Evolutionary conservation across 2,797 vertebrate genomes (phyloP), one percentile per base, ranked within the genome.

Genomic region (Coluber constrictor): DNA sequence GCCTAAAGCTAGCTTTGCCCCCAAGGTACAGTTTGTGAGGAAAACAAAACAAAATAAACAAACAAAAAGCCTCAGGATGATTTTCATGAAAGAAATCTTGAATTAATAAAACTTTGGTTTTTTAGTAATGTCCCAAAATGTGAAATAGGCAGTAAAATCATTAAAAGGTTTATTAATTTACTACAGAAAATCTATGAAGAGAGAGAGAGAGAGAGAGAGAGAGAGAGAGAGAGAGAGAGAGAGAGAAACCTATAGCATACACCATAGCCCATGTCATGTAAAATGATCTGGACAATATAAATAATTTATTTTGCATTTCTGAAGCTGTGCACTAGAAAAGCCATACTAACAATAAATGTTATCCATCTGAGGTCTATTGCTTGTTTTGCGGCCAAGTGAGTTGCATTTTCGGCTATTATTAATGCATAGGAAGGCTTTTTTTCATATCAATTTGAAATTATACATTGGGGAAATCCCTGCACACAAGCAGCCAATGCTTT

Each of bases 401-500:
- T 97, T 97, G 96, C 97, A 97, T 97, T 97, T 97, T 96, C 94
- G 94, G 96, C 96, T 97, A 97, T 98, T 98, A 98, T 98, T 98
- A 98, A 98, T 98, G 97, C 97, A 97, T 97, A 96, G 97, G 97
- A 94, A 97, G 95, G 95, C 54, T 59, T 97, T 98, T 63, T 97
- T 98, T 97, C 96, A 97, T 98, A 98, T 98, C 98, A 98, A 98
- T 98, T 98, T 98, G 97, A 98, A 98, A 98, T 98, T 97, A 98
- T 97, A 98, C 98, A 97, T 97, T 97, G 98, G 97, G 97, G 97
- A 98, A 98, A 98, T 98, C 98, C 98, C 97, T 96, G 95, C 95
- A 97, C 98, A 98, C 97, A 97, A 95, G 97, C 97, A 97, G 98
- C 95, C 97, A 97, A 96, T 94, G 98, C 97, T 98, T 97, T 98